Conservation (phyloP, 2,113 vertebrate genomes). For the Myiozetetes cayanensis region DNA sequence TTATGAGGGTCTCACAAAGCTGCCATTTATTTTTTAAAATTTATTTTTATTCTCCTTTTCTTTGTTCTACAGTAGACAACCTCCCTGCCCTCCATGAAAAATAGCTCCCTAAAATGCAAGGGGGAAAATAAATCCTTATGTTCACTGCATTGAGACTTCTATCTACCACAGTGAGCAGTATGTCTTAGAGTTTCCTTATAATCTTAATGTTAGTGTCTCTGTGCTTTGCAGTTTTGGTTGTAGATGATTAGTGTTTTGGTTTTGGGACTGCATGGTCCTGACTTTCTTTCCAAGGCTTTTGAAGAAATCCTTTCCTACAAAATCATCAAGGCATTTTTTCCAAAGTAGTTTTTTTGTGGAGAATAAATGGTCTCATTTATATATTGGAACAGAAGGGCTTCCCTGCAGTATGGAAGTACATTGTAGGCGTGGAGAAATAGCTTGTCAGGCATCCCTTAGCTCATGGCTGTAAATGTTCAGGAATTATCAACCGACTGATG, state of each 20-base stretch:
- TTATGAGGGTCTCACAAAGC: neutral
- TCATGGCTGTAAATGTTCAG: neutral
- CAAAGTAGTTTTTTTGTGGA: neutral
- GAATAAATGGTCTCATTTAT: neutral
- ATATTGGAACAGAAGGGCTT: neutral
- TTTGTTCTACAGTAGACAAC: neutral
- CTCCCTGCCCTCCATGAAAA: neutral
- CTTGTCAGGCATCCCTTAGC: neutral
- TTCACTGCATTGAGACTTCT: neutral
- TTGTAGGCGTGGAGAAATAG: neutral
- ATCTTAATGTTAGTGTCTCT: neutral
- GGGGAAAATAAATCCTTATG: accelerated
- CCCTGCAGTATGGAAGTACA: neutral
- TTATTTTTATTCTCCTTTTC: neutral
- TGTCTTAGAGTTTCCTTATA: neutral
- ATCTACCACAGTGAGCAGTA: neutral
- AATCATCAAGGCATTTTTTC: neutral
- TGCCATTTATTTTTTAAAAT: neutral
- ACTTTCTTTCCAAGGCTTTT: neutral
- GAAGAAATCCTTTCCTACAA: neutral
- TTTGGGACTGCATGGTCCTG: neutral
- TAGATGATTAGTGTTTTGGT: neutral
- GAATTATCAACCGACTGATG: neutral
- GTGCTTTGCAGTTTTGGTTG: neutral
- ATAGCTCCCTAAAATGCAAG: neutral